Evolutionary conservation across 2,888 invertebrate species (phyloP), one percentile per base, ranked within the genome.

Genomic region (Sminthurinus aureus): DNA sequence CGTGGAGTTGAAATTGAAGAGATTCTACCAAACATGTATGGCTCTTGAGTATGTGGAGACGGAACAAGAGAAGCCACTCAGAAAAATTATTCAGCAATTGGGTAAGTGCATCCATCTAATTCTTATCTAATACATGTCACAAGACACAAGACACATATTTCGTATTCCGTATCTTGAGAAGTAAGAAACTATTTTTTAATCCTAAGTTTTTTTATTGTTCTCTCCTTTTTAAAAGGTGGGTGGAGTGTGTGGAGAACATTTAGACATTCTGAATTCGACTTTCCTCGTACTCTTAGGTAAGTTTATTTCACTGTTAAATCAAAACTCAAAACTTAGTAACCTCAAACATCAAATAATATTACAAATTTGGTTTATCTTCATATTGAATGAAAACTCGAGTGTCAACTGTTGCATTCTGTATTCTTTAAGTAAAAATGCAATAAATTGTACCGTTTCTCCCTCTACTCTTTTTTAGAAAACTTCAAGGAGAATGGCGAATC

Each of bases 1-100:
- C 6, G 90, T 93, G 8, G 91, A 92, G 86, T 92, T 92, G 91
- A 93, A 93, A 89, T 88, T 93, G 87, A 93, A 92, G 88, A 90
- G 91, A 86, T 92, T 93, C 87, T 93, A 93, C 89, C 91, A 92
- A 83, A 92, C 93, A 0, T 89, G 89, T 80, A 89, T 89, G 88
- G 90, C 91, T 13, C 89, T 92, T 64, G 92, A 92, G 85, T 91
- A 90, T 84, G 90, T 92, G 52, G 91, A 92, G 87, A 89, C 90
- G 26, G 92, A 92, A 79, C 89, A 90, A 24, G 90, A 89, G 38
- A 89, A 90, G 81, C 91, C 91, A 0, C 89, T 92, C 74, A 89
- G 88, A 52, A 90, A 89, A 84, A 90, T 91, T 84, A 92, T 92
- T 86, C 90, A 90, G 12, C 90, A 90, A 86, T 89, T 92, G 67